Base-by-base conservation (phyloP, 2,888 invertebrate species). In the Melanchra persicariae region DNA sequence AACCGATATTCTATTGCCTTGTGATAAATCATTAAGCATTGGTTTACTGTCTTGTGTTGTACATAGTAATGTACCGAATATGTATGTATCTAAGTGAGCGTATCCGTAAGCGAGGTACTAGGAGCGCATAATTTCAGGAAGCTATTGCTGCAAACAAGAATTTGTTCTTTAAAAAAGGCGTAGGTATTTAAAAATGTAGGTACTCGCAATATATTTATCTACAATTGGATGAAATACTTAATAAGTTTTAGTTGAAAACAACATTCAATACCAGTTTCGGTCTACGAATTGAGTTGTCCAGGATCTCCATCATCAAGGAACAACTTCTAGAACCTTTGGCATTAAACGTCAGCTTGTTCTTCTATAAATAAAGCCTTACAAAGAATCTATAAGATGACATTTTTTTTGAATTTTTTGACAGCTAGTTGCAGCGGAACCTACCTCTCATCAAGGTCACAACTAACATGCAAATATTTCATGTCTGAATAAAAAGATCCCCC, bases 61-160 rank as follows among this genome's bases (percentile, higher is more conserved):
- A n/a, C 12, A 12, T 37, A n/a, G n/a, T n/a, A n/a, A n/a, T n/a
- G n/a, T n/a, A n/a, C n/a, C n/a, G n/a, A n/a, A n/a, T n/a, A 61
- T 51, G 40, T 24, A 52, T 47, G 47, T 24, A 58, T 47, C 7
- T 58, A 55, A 54, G 61, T 37, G 49, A 37, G 49, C 26, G 45
- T 40, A 47, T 77, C 79, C 74, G 79, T 24, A 49, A 0, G 12
- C 43, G 26, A 51, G 34, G n/a, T 68, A 68, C 55, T 51, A 79
- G 63, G 74, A 68, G 2, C 22, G 24, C 63, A 73, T 78, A 60
- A 47, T 34, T 47, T 12, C 55, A 79, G 79, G 77, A 74, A 43
- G 68, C 49, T 77, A 24, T 54, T 70, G 70, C 70, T 17, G 19
- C 49, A 60, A 76, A 64, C 37, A 34, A 15, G 19, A 30, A 12